Base-by-base conservation (phyloP, 1,140 invertebrate genomes). In the Coenobita brevimanus region DNA sequence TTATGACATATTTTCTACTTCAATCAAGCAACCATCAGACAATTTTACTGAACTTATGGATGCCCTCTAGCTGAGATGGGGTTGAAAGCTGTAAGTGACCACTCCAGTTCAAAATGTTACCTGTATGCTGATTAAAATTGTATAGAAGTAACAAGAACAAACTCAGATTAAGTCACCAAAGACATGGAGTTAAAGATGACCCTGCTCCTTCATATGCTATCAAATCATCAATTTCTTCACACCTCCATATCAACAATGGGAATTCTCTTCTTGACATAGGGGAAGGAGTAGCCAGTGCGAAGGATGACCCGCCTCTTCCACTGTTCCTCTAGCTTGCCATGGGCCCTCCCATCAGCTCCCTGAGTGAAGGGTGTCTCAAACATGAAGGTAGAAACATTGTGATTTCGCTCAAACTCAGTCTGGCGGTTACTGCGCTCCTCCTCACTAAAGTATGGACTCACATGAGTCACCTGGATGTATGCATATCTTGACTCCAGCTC, bases 311-410 rank as follows among this genome's bases (percentile, higher is more conserved):
- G 94, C 82, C 97, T 93, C 92, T 98, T 97, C 94, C 96, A 96
- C 92, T 98, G 97, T 89, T 98, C 96, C 91, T 97, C 95, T 0
- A 97, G 96, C 90, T 94, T 95, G 1, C 96, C 97, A 46, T 95
- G 94, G 0, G 96, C 95, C 91, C 92, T 92, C 1, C 97, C 97
- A 50, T 50, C 46, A 17, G 46, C 46, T 83, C 96, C 95, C 91
- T 96, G 95, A 0, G 97, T 98, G 92, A 98, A 98, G 0, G 97
- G 97, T 17, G 97, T 98, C 92, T 98, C 97, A 92, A 96, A 98
- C 95, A 98, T 97, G 91, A 98, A 98, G 69, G 94, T 94, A 75
- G 94, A 94, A 27, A 98, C 95, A 92, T 98, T 97, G 92, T 98
- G 97, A 92, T 96, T 97, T 60, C 96, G 94, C 91, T 97, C 96